Percentiles rank a stretch among this genome's conserved stretches.
These are phyloP conservation scores for Clamator glandarius DNA, from an alignment of 2,797 vertebrate genomes.

Conservation along the genomic window DNA sequence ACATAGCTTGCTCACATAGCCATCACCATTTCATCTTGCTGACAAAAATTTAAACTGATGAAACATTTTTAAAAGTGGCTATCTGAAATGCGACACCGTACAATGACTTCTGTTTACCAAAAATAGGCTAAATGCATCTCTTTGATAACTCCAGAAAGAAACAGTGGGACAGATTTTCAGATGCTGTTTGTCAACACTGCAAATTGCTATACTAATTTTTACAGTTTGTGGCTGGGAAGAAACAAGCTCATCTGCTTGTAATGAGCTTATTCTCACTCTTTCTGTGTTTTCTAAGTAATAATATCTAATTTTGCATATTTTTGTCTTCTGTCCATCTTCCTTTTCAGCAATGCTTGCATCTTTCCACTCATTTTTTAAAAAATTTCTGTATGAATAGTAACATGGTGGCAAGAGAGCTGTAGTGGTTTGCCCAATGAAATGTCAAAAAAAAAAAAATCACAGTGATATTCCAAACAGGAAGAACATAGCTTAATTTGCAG, in stretches of 20 bases:
- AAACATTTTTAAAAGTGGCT: not conserved
- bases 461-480: not conserved
- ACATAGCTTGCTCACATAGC: not conserved
- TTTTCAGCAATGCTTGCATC: not conserved
- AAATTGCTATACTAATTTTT: not conserved
- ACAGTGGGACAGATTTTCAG: not conserved
- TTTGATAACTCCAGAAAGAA: not conserved
- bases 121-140: not conserved
- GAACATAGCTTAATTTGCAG: constrained; percentile 15
- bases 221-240: not conserved
- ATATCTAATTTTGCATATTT: not conserved
- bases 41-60: not conserved
- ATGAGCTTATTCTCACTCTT: not conserved
- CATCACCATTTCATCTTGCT: not conserved
- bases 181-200: not conserved
- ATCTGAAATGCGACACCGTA: not conserved
- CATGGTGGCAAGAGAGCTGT: not conserved
- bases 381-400: not conserved
- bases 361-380: not conserved
- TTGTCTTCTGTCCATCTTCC: not conserved
- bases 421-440: not conserved
- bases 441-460: not conserved
- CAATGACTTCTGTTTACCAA: not conserved
- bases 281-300: not conserved
- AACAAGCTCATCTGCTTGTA: not conserved